Base-by-base conservation (phyloP, 2,888 invertebrate genomes). In the Stenichneumon culpator region DNA sequence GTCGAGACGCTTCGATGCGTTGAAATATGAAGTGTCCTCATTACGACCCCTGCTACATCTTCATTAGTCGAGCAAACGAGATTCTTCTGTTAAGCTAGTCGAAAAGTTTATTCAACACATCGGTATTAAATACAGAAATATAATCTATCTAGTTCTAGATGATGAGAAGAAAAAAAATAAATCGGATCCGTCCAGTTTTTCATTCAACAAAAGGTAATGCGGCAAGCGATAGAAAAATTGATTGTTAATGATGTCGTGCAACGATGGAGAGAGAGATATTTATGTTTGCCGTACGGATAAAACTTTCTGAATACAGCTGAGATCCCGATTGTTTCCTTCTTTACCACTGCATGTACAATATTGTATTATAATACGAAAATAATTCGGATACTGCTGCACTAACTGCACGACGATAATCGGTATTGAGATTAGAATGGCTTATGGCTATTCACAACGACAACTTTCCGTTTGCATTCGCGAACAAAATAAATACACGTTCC, bases 31-130 rank as follows among this genome's bases (percentile, higher is more conserved):
- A 63, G 63, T 57, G 25, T 25, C 57, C 1, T 57, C 19, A 57
- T 57, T 57, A 14, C 25, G 57, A 57, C 25, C 19, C 57, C 44
- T 25, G 11, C n/a, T 6, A 63, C 32, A n/a, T n/a, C 16, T 16
- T 28, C 16, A 28, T 32, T 32, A n/a, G 63, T 16, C n/a, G 14
- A 4, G 39, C 28, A 16, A 74, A 47, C 7, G n/a, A 65, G n/a
- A 47, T n/a, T 68, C 52, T 36, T 50, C 22, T 74, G 81, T 47
- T 47, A 63, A 78, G 36, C 50, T 79, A 47, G 19, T 78, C 74
- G 54, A 69, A 81, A 50, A 65, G 67, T 67, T 84, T 81, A 81
- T 84, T 84, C 81, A 82, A 78, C 73, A 79, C 78, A 79, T 80
- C 39, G 69, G 44, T 57, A 60, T 81, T 74, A 78, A 79, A 79